Evolutionary conservation across 2,113 vertebrate genomes (phyloP), one percentile per base, ranked within the genome.

Genomic region (Sander vitreus): DNA sequence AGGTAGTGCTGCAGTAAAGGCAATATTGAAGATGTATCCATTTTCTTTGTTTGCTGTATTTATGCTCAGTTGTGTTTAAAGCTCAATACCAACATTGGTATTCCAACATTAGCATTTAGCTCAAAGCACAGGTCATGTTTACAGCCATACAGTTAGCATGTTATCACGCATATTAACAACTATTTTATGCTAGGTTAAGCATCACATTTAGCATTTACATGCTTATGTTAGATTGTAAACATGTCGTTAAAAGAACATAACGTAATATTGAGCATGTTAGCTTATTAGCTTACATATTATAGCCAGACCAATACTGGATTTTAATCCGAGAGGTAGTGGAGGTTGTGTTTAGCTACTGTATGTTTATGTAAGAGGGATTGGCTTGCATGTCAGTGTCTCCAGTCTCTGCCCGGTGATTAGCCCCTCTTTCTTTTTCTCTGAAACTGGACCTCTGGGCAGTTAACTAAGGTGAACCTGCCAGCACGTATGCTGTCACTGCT

Each of bases 341-440:
- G 60, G 55, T 48, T 63, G 75, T 86, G 67, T 84, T 21, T 66
- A n/a, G 70, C 55, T 74, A 11, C 47, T 60, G 55, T 63, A 43
- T 59, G 18, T 70, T 43, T 51, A 65, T 55, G 0, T 45, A 60
- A 70, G 18, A 72, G 47, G 77, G 67, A 16, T 85, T 76, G 33
- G 25, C 50, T 92, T 68, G 55, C 87, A 27, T 30, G 55, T 74
- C 84, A 73, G 53, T 80, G 75, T 84, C 79, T 75, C 16, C 76
- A 33, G 70, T 27, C 60, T 73, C 51, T 2, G 6, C 11, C 14
- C n/a, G 15, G 75, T 88, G 69, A 78, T 64, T 75, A 68, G 72
- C 74, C 36, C 51, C 30, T 64, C 39, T 55, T 82, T 76, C 50
- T 51, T 27, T 51, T 21, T 14, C 59, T 73, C 25, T 75, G 83